These are phyloP conservation scores for Drosophila falleni DNA, from an alignment of 2,888 invertebrate species.

Conservation along the genomic window DNA sequence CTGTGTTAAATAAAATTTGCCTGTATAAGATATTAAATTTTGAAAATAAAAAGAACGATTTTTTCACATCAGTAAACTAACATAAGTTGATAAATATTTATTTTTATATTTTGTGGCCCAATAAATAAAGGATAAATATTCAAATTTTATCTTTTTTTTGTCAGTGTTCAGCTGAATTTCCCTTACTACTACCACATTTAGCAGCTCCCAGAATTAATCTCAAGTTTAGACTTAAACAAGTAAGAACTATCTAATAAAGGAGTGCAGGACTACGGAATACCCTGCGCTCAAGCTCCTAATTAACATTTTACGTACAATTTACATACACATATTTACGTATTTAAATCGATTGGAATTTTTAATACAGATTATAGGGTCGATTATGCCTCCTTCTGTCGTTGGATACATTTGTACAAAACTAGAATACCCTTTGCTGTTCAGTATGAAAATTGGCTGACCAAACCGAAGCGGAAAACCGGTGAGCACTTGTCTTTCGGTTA, in stretches of 20 bases:
- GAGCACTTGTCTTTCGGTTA: constrained; percentile 6
- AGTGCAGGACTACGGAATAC: neutral
- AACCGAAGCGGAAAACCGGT: constrained; percentile 6
- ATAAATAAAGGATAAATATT: neutral
- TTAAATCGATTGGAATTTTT: neutral
- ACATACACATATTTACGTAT: neutral
- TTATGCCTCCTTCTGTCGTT: neutral
- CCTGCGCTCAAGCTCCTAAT: neutral
- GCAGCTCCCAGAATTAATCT: neutral
- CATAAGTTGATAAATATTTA: neutral
- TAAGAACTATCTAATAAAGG: neutral
- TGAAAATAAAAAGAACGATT: too few species aligned
- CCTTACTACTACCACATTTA: neutral
- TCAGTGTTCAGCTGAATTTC: neutral
- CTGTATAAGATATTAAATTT: too few species aligned
- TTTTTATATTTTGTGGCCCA: neutral
- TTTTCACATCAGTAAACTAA: too few species aligned
- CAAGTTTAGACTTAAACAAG: neutral
- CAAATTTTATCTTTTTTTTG: neutral
- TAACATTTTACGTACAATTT: neutral
- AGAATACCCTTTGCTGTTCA: neutral
- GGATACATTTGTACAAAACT: neutral
- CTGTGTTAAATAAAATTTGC: too few species aligned
- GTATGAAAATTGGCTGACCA: constrained; percentile 5
- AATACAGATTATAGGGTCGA: neutral